Evolutionary conservation across 2,113 vertebrate genomes (phyloP), one percentile per base, ranked within the genome.

Genomic region (Indicator maculatus): DNA sequence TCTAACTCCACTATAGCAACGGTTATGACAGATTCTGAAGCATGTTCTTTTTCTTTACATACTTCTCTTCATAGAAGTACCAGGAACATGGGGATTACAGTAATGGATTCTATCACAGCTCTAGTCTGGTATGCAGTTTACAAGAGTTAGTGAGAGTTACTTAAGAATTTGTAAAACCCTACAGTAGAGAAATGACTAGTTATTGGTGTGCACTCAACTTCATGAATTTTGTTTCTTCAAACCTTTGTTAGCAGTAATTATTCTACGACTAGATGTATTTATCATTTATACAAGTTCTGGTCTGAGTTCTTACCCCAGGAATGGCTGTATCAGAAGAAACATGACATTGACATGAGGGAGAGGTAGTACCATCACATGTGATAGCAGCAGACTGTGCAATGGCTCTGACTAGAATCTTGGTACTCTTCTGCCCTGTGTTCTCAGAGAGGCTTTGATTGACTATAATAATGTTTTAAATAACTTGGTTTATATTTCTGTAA

Each of bases 301-400:
- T 52, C 24, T 66, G 30, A 66, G 52, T 92, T 81, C 52, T 74
- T 86, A 70, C 18, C 30, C 73, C 41, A 71, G 41, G n/a, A 80
- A 28, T 71, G 21, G 9, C 56, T 52, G 4, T 78, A 61, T 83
- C 53, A 71, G 70, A 76, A 67, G 73, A 71, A 92, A 36, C 6
- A 11, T 86, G 52, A 56, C 53, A 26, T 70, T 52, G 50, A 52
- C 10, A 16, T 56, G 58, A 60, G 64, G 59, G 44, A 58, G 38
- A 33, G 9, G 14, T 45, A 56, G n/a, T 71, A 6, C 36, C 23
- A 8, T 69, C 47, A 60, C 9, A 92, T 74, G 27, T 7, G 7
- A 31, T 41, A 39, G 21, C 45, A 80, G 52, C 1, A 1, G 44
- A 30, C 27, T 5, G 2, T 58, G 38, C 0, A 1, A 6, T 74